These are phyloP conservation scores for Gasterosteus aculeatus DNA, from an alignment of 2,113 vertebrate genomes.

Conservation along the genomic window DNA sequence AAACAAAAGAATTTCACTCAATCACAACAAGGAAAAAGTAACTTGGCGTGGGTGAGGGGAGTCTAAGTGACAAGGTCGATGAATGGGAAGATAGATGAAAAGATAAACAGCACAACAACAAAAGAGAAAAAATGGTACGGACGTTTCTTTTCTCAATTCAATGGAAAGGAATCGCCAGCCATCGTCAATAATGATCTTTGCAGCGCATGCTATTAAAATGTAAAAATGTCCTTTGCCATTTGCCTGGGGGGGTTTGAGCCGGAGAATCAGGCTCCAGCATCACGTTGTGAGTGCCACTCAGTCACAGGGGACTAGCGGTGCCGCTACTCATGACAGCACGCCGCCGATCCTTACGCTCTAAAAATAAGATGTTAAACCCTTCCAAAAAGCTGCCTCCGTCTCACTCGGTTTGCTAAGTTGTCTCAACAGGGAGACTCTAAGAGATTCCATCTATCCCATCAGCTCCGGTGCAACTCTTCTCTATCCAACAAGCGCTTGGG, in stretches of 20 bases:
- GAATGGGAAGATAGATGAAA: constrained; percentile 52
- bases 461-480: constrained; percentile 47
- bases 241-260: constrained; percentile 42
- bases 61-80: constrained; percentile 49
- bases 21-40: constrained; percentile 2
- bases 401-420: constrained; percentile 51
- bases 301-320: constrained; percentile 59
- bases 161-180: constrained; percentile 43
- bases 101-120: constrained; percentile 42
- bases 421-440: constrained; percentile 51
- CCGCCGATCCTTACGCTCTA: constrained; percentile 42
- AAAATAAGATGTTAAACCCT: constrained; percentile 75
- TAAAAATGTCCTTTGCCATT: constrained; percentile 63
- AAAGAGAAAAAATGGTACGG: constrained; percentile 48
- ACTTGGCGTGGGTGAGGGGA: neutral
- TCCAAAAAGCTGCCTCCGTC: constrained; percentile 41
- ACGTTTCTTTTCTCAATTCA: constrained; percentile 47
- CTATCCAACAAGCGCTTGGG: constrained; percentile 28
- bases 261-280: constrained; percentile 56
- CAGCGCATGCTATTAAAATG: constrained; percentile 53
- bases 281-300: constrained; percentile 60
- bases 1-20: neutral
- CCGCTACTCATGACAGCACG: constrained; percentile 53
- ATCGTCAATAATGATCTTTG: constrained; percentile 49
- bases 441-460: constrained; percentile 50